Evolutionary conservation across 2,888 invertebrate species (phyloP).

Genomic region (Agrenia bidenticulata): DNA sequence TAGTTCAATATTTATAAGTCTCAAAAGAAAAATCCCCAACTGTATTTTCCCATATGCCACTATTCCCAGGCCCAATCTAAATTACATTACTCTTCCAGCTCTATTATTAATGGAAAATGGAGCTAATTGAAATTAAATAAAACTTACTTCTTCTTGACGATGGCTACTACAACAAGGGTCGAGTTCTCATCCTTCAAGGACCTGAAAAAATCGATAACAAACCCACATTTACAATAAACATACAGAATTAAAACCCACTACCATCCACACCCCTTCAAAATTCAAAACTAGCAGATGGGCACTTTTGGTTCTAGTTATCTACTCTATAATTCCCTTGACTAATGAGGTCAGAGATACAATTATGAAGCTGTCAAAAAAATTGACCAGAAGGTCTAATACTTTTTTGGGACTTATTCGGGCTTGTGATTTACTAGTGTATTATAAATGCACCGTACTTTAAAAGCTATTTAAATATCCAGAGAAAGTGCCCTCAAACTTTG

Average conservation of each 20-base stretch:
- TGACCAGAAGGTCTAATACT: no score
- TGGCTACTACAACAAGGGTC: constrained; percentile 76
- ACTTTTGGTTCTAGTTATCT: background rate
- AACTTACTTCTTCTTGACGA: constrained; percentile 82
- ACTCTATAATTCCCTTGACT: background rate
- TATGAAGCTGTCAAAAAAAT: no score
- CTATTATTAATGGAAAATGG: background rate
- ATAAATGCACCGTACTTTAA: no score
- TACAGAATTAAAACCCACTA: background rate
- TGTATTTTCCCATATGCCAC: background rate
- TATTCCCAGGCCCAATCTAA: background rate
- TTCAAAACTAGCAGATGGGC: background rate
- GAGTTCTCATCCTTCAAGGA: constrained; percentile 75
- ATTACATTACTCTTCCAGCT: background rate
- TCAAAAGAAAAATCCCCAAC: no score
- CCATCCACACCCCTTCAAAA: background rate
- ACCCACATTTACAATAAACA: background rate
- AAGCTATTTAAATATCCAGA: no score
- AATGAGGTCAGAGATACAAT: no score
- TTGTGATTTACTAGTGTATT: no score
- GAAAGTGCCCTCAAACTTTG: no score
- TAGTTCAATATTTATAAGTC: no score
- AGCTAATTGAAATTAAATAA: background rate
- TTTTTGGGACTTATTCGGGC: background rate
- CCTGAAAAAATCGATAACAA: constrained; percentile 57